These are phyloP conservation scores for Conus betulinus DNA, from an alignment of 1,140 invertebrate genomes.

Conservation along the genomic window DNA sequence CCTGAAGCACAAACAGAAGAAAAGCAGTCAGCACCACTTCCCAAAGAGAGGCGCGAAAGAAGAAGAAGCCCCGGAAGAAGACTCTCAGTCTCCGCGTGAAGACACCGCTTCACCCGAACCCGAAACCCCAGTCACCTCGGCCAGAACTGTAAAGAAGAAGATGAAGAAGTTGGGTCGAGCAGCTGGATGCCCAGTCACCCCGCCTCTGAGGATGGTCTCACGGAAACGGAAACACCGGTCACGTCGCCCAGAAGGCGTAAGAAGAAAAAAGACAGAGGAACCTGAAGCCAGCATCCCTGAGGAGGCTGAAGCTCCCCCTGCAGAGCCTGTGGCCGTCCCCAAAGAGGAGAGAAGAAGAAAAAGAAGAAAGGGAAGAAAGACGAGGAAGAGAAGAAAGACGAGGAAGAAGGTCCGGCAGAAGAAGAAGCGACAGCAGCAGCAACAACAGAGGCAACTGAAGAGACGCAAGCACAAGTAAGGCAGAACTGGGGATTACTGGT, in stretches of 20 bases:
- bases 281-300: conserved; percentile 44
- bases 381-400: conserved; percentile 31
- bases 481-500: neutral
- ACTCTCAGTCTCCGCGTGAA: conserved; percentile 9
- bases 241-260: conserved; percentile 48
- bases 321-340: neutral
- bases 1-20: conserved; percentile 16
- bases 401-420: conserved; percentile 37
- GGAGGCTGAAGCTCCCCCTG: conserved; percentile 27
- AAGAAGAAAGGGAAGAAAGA: conserved; percentile 47
- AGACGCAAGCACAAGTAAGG: conserved; percentile 34
- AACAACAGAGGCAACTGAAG: neutral
- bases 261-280: conserved; percentile 55
- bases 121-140: neutral
- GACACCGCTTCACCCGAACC: neutral
- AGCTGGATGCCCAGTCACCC: neutral
- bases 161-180: conserved; percentile 26
- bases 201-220: neutral
- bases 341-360: conserved; percentile 53
- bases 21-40: neutral
- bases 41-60: conserved; percentile 39
- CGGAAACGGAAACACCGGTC: conserved; percentile 39
- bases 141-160: conserved; percentile 30
- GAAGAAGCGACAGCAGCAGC: conserved; percentile 23
- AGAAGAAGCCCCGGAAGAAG: conserved; percentile 32